Base-by-base conservation (phyloP, 2,797 vertebrate genomes). In the Myioborus miniatus region DNA sequence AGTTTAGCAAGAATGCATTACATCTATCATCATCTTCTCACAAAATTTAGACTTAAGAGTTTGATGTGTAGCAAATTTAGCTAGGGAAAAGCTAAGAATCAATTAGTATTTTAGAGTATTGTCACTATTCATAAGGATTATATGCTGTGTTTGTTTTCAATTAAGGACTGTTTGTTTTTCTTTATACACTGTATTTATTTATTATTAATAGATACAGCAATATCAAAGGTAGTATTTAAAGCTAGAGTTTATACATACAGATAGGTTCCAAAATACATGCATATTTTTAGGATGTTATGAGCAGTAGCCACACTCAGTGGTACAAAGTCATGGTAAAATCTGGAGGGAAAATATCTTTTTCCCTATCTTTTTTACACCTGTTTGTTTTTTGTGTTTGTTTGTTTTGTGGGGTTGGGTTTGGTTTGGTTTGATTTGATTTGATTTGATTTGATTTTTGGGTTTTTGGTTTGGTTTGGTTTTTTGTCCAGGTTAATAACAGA, bases 401-500 rank as follows among this genome's bases (percentile, higher is more conserved):
- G 16, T 26, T 36, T 20, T 21, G 43, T 81, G 15, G 29, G 11
- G 11, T 50, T 52, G 19, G 17, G 29, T 17, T 26, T 21, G 30
- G 30, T 52, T 52, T 32, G 53, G 8, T 17, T 26, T 21, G 30
- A 12, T 52, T 52, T 12, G 53, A 5, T 49, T 49, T 46, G 21
- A 1, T 52, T 50, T 47, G 6, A 2, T 44, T 44, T 44, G 22
- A 4, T 47, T 49, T 26, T 46, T 46, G 22, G 22, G 14, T 15
- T 11, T 50, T 50, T 29, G 9, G 1, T 32, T 32, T 53, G 12
- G 12, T 55, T 55, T 55, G 30, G 12, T n/a, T 23, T 58, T 59
- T 27, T 59, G 8, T 9, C 46, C 53, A 91, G 52, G 98, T 96
- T 96, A 92, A 89, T 98, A 98, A 98, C 96, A 98, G 83, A 98